These are phyloP conservation scores for Bolborhynchus lineola DNA, from an alignment of 2,113 vertebrate genomes.

Conservation along the genomic window DNA sequence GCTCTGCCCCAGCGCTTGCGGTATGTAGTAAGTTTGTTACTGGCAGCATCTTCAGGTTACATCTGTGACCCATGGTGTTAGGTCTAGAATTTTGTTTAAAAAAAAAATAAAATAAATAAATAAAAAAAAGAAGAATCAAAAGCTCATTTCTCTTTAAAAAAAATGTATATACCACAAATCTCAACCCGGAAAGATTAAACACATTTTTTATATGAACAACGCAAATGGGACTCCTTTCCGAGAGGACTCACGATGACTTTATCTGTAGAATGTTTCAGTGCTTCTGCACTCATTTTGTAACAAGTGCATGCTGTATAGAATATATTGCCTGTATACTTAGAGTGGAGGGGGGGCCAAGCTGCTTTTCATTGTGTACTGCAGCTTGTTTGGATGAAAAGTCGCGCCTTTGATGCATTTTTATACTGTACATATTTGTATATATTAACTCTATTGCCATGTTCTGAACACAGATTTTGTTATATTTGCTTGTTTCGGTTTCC, in stretches of 20 bases:
- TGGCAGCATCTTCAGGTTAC: not conserved
- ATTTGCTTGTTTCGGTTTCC: conserved; percentile 74
- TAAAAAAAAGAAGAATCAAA: not conserved
- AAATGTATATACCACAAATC: conserved; percentile 14
- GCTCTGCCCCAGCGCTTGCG: not conserved
- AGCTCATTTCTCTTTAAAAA: not conserved
- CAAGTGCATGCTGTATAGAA: conserved; percentile 74
- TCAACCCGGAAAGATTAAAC: conserved; percentile 36
- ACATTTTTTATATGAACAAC: conserved; percentile 48
- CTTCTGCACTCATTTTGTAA: conserved; percentile 50
- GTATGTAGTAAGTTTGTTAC: not conserved
- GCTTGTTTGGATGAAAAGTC: conserved; percentile 60
- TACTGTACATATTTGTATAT: conserved; percentile 82
- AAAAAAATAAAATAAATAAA: no score
- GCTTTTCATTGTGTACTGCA: conserved; percentile 48
- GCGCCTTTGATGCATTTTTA: conserved; percentile 73
- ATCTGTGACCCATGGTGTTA: not conserved
- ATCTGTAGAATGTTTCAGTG: conserved; percentile 46
- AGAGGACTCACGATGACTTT: conserved; percentile 14
- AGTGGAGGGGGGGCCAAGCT: not conserved
- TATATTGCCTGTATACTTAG: conserved; percentile 34
- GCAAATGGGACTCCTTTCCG: conserved; percentile 7
- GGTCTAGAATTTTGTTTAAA: not conserved
- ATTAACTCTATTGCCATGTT: conserved; percentile 73
- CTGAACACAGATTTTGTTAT: conserved; percentile 77